Base-by-base conservation (phyloP, 2,113 vertebrate species). In the Mystacornis crossleyi region DNA sequence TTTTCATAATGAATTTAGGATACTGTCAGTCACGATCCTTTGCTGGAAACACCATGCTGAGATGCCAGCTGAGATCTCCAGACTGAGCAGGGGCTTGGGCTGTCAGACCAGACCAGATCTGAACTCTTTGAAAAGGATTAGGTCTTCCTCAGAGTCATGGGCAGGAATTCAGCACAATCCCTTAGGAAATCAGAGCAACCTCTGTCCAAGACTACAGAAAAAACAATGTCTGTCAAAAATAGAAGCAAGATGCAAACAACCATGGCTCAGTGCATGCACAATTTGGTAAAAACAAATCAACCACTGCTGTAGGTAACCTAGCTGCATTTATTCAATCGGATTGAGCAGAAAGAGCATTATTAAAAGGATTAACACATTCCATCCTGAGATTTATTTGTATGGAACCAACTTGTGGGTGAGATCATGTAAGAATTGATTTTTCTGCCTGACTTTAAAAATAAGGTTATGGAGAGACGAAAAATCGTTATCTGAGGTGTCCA, bases 401-500 rank as follows among this genome's bases (percentile, higher is more conserved):
- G 72, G 57, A 91, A 92, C 14, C 53, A 66, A 8, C 47, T 78
- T 14, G 62, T 40, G 48, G 65, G 55, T 90, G 81, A 97, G 86
- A 95, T 87, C 93, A 82, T 47, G 62, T 89, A 93, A 89, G 66
- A 95, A 95, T 87, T 86, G 82, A 94, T 95, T 95, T 93, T 93
- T 81, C 75, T 77, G 55, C 51, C 94, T 75, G 58, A 61, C 60
- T 92, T 86, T 66, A 90, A 95, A 94, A 94, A 89, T 50, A 94
- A 91, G 71, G 62, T 74, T 93, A 81, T 33, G 42, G 47, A 82
- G 69, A 89, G 54, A 95, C 2, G 13, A 84, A 93, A 93, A 95
- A 95, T 92, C 70, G 51, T 89, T 95, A 75, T 16, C n/a, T 29
- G 38, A 94, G 45, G 54, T 70, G 55, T 31, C 78, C 17, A 36